Evolutionary conservation across 1,140 invertebrate species (phyloP).

Genomic region (Drosophila ogumai): DNA sequence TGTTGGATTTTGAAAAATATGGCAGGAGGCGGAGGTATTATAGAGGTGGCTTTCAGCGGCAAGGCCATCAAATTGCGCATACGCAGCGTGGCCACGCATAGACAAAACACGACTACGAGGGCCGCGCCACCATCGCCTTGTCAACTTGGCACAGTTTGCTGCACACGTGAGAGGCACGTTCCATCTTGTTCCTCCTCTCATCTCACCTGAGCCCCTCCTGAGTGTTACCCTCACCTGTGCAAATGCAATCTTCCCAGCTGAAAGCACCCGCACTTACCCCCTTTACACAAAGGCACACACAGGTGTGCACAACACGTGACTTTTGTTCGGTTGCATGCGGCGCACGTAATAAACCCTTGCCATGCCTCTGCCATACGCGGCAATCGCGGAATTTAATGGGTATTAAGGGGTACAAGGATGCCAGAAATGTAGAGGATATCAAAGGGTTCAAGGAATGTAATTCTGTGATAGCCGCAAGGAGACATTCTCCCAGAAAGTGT

Average conservation of each 20-base stretch:
- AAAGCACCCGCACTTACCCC: constrained; percentile 12
- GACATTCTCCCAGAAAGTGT: too few species aligned
- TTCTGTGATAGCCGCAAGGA: too few species aligned
- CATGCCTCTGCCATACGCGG: constrained; percentile 15
- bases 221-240: constrained; percentile 13
- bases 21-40: neutral
- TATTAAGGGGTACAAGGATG: constrained; percentile 9
- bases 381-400: constrained; percentile 24
- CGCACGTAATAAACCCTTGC: constrained; percentile 74
- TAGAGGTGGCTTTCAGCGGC: constrained; percentile 12
- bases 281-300: neutral
- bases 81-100: constrained; percentile 72
- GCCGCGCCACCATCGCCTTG: constrained; percentile 46
- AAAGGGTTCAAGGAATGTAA: neutral
- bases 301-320: constrained; percentile 70
- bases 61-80: constrained; percentile 69
- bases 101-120: constrained; percentile 35
- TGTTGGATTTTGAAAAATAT: constrained; percentile 42
- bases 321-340: constrained; percentile 77
- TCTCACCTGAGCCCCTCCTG: neutral
- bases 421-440: neutral
- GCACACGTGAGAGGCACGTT: constrained; percentile 67
- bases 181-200: constrained; percentile 24
- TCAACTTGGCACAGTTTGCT: constrained; percentile 78
- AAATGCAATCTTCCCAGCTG: constrained; percentile 47